Evolutionary conservation across 2,113 vertebrate species (phyloP), one percentile per base, ranked within the genome.

Genomic region (Leptocoma aspasia): DNA sequence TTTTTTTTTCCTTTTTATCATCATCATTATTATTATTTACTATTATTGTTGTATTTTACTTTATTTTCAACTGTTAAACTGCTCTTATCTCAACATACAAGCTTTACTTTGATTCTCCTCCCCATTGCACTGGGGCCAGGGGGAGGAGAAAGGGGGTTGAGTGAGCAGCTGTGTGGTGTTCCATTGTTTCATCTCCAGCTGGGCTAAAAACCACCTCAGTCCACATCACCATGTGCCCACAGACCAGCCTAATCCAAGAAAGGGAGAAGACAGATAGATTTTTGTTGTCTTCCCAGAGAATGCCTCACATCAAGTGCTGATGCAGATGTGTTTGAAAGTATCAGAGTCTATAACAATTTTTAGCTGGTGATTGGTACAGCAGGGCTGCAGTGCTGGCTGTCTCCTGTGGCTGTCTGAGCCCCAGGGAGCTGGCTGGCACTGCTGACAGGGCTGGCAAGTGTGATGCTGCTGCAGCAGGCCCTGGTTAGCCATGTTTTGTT

Each of bases 91-190:
- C 5, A 0, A 52, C 22, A 31, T 6, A 31, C 4, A 44, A 44
- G 5, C 22, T 44, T 52, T 18, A 22, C 11, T 22, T 50, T 0
- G 0, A 30, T 59, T 59, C 31, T 59, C 13, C 21, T 68, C 11
- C 21, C 17, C 21, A 35, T 6, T 18, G 4, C 37, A 15, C 13
- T 0, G 0, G 4, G 26, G 21, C 5, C 26, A 12, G 11, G 22
- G 11, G 11, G 21, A 66, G 27, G 31, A 12, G 21, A 37, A 50
- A 16, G 4, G 26, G 16, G 21, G 1, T 7, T 35, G 21, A 37
- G 31, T 1, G 6, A 68, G 61, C 11, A 31, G 21, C 22, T 68
- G 1, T 31, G 61, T 18, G 6, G 0, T 31, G 11, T 26, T 57
- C 17, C 30, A 13, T 2, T 50, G 5, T 52, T 59, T 27, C 21